These are phyloP conservation scores for Ceryle rudis DNA, from an alignment of 2,797 vertebrate genomes.

Conservation along the genomic window DNA sequence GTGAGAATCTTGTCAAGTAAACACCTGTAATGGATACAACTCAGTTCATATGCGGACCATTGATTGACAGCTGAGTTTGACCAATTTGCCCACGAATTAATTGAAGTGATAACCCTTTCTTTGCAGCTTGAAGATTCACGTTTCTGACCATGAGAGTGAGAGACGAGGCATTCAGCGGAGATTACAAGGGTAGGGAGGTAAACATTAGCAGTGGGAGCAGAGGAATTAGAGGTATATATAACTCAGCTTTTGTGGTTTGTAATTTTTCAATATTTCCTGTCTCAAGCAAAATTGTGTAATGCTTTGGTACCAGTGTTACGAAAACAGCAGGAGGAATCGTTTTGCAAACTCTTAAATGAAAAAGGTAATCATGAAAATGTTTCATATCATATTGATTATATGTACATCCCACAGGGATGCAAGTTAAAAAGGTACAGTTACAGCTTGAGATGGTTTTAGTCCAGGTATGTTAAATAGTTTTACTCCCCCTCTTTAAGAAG, in stretches of 20 bases:
- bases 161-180: background rate
- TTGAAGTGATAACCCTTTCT: constrained; percentile 51
- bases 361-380: background rate
- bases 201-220: background rate
- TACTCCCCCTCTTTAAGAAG: background rate
- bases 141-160: background rate
- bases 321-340: background rate
- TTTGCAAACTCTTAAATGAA: background rate
- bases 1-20: background rate
- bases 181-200: background rate
- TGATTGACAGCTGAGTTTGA: constrained; percentile 26
- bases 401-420: background rate
- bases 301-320: background rate
- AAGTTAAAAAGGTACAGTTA: background rate
- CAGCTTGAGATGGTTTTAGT: background rate
- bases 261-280: background rate
- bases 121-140: background rate
- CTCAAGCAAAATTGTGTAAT: background rate
- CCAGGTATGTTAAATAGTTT: background rate
- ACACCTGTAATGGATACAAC: background rate
- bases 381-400: background rate
- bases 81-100: background rate
- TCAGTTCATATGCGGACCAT: background rate
- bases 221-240: background rate
- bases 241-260: background rate